Base-by-base conservation (phyloP, 2,113 vertebrate genomes). In the crab-eating macaque (Macaca fascicularis) region DNA sequence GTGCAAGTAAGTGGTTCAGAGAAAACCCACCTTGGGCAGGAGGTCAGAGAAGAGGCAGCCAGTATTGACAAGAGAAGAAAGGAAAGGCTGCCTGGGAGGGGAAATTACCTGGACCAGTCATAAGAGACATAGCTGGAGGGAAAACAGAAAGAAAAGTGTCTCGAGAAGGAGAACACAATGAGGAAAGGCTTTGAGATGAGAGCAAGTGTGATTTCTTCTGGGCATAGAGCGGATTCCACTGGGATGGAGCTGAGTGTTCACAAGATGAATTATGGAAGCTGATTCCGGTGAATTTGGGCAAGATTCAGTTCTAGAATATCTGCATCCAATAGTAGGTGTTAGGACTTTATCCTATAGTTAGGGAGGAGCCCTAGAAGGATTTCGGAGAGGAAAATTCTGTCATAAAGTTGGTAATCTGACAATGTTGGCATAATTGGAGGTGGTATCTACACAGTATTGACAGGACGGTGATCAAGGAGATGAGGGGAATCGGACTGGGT, bases 221-320 rank as follows among this genome's bases (percentile, higher is more conserved):
- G 67, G 84, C 2, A 0, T 0, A 2, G 59, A 52, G 59, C 11
- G 43, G 40, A 12, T 3, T 0, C 2, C 0, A 17, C 43, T 3
- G 3, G 27, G 5, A 8, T 27, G 30, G 59, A 45, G 38, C 9
- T 14, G 48, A 8, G 1, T 8, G 59, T 38, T 22, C 13, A 2
- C 48, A 45, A 9, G n/a, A 40, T n/a, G 30, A 40, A 27, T 4
- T 4, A 6, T 2, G 12, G 91, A n/a, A n/a, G 35, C 32, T 13
- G 87, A 23, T 3, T 6, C 4, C 0, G 13, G 45, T 27, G 40
- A 40, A 3, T 3, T 17, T 19, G 61, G 50, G 13, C 40, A 78
- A 40, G 19, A 25, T 32, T 38, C 8, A 4, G 59, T 8, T 38
- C 25, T 38, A 22, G 74, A 64, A 45, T 12, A 13, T 45, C 43